Conservation (phyloP, 2,113 vertebrate species). For the Cichladusa arquata region DNA sequence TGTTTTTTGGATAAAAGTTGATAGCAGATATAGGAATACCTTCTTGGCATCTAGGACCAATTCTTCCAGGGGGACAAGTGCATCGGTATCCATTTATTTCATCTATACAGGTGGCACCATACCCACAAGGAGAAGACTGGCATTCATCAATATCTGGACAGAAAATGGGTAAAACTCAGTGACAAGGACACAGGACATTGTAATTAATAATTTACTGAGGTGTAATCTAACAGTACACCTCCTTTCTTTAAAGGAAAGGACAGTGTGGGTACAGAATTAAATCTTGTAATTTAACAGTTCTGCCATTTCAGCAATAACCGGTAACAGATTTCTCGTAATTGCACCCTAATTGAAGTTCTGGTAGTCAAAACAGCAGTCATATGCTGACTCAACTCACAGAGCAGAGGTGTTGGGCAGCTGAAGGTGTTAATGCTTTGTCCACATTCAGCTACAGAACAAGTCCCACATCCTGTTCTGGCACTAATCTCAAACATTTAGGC, state of each 20-base stretch:
- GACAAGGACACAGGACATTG: not conserved
- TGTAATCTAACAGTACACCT: not conserved
- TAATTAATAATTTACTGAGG: not conserved
- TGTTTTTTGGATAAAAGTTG: not conserved
- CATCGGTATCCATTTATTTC: constrained; percentile 90
- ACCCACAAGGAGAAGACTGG: constrained; percentile 90
- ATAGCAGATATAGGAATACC: constrained; percentile 69
- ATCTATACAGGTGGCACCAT: constrained; percentile 90
- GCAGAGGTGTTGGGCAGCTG: not conserved
- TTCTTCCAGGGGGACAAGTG: constrained; percentile 84
- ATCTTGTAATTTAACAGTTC: not conserved
- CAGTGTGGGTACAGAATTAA: not conserved
- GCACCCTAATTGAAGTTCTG: not conserved
- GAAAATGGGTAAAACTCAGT: not conserved
- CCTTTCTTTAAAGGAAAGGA: not conserved
- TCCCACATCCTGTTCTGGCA: not conserved
- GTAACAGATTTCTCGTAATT: not conserved
- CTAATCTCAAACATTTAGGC: not conserved
- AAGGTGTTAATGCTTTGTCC: not conserved
- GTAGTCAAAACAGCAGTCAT: not conserved
- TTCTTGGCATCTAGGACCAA: constrained; percentile 86
- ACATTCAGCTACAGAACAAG: not conserved
- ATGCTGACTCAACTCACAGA: not conserved
- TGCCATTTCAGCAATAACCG: not conserved
- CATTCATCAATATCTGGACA: constrained; percentile 91